Evolutionary conservation across 2,888 invertebrate genomes (phyloP), one percentile per base, ranked within the genome.

Genomic region (Priocnemis perturbator): DNA sequence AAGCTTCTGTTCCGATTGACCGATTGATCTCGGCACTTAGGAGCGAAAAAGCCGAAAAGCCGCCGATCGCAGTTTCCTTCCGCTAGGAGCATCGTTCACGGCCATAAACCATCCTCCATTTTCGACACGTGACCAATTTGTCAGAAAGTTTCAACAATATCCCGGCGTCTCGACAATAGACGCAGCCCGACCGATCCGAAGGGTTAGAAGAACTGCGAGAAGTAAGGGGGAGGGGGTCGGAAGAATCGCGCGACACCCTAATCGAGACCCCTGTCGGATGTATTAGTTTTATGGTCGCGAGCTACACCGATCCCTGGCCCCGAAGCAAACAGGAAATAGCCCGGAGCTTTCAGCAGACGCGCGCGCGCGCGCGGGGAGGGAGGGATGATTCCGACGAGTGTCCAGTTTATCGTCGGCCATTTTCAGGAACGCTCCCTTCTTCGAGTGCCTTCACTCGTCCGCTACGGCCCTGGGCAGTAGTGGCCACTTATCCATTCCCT

Each of bases 121-220:
- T 57, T 57, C 70, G 80, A 64, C 86, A 86, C 86, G 87, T 84
- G 87, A 79, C 85, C 85, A 84, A 87, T 87, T 87, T 87, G 87
- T 86, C 85, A 81, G 80, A 74, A 60, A 61, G 21, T 78, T 67
- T 71, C 67, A 30, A 66, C 68, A 67, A 77, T 66, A 75, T 76
- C 76, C 67, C 67, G 61, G 37, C 65, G n/a, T 26, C 7, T 58
- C 64, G 61, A 71, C 64, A 77, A 79, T 76, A 70, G n/a, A 17
- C 50, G 72, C n/a, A 1, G 37, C 7, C 15, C 58, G 59, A 17
- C 37, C 9, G 59, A 63, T 44, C 19, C 14, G 26, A 21, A 50
- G 15, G 21, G 55, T 47, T 23, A 11, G 19, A 11, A 48, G 26
- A 56, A 59, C 20, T 50, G 17, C 19, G 48, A 21, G 50, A 50